Base-by-base conservation (phyloP, 2,888 invertebrate genomes). In the Steinernema hermaphroditum region DNA sequence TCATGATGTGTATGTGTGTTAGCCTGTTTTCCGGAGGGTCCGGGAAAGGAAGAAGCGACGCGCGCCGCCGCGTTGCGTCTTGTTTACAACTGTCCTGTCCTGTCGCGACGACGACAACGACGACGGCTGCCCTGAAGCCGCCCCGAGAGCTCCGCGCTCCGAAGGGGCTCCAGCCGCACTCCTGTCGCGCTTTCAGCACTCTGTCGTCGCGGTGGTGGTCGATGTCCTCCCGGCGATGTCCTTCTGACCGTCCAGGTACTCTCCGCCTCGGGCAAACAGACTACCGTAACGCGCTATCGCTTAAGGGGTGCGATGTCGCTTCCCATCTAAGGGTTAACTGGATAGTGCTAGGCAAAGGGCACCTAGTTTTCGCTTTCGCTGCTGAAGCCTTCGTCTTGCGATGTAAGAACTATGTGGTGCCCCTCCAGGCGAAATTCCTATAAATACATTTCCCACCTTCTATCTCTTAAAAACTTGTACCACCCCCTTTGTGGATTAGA, bases 61-160 rank as follows among this genome's bases (percentile, higher is more conserved):
- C 54, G 54, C 22, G 12, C 4, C 54, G 54, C 54, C 27, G 54
- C 54, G 54, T 54, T 54, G 54, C 54, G 54, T 54, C 29, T 54
- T 24, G 54, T 54, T 54, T 54, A 54, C 54, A 54, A 54, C 24
- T 24, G 54, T 54, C 24, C 22, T 12, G 12, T n/a, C n/a, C n/a
- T n/a, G n/a, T n/a, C n/a, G 37, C 37, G 37, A 12, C 12, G 37
- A n/a, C n/a, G n/a, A n/a, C n/a, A n/a, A n/a, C 12, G 37, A 12
- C 37, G 37, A 37, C 37, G 37, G 37, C 37, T 37, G 37, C 37
- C 54, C 27, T 27, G 54, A 54, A 54, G 54, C 54, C 54, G 54
- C 24, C 24, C 37, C 54, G 16, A 54, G 54, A 54, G 54, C 54
- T 49, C 54, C 54, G 54, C 54, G 54, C 54, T 54, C 54, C 54